These are phyloP conservation scores for Steinernema scapterisci DNA, from an alignment of 2,888 invertebrate genomes.

Conservation along the genomic window DNA sequence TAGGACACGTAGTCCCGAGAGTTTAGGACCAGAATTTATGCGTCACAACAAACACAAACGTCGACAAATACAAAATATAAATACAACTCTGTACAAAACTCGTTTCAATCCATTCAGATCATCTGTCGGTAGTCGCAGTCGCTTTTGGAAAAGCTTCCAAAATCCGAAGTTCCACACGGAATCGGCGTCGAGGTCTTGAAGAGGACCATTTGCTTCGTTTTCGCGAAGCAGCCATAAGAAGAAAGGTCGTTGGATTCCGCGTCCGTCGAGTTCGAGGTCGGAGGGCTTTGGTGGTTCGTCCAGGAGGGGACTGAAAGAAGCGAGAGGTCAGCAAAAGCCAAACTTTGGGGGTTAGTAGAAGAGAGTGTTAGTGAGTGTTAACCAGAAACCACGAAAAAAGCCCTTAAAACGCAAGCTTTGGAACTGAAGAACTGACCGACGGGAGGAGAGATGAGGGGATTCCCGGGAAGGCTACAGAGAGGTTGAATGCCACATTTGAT, in stretches of 20 bases:
- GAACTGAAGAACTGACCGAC: not conserved
- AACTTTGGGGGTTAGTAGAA: too few species aligned
- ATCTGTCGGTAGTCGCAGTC: constrained; percentile 16
- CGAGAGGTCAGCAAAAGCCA: too few species aligned
- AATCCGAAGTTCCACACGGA: constrained; percentile 12
- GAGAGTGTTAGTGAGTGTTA: too few species aligned
- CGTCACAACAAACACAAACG: not conserved
- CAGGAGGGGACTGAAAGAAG: constrained; percentile 1
- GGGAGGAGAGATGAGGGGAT: too few species aligned
- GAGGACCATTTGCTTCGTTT: constrained; percentile 4
- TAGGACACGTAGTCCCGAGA: too few species aligned
- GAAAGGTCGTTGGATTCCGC: not conserved
- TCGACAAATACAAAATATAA: not conserved
- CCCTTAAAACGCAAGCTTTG: too few species aligned
- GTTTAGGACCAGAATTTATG: too few species aligned
- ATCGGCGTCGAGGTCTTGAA: not conserved
- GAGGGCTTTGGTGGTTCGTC: not conserved
- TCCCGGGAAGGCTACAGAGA: too few species aligned
- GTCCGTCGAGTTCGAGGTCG: not conserved
- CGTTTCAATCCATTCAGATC: not conserved
- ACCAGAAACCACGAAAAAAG: too few species aligned
- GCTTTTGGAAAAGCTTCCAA: constrained; percentile 12
- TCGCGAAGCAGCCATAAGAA: not conserved
- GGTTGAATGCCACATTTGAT: too few species aligned
- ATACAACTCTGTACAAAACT: not conserved